Conservation (phyloP, 2,888 invertebrate genomes). For the Dexiosoma caninum region DNA sequence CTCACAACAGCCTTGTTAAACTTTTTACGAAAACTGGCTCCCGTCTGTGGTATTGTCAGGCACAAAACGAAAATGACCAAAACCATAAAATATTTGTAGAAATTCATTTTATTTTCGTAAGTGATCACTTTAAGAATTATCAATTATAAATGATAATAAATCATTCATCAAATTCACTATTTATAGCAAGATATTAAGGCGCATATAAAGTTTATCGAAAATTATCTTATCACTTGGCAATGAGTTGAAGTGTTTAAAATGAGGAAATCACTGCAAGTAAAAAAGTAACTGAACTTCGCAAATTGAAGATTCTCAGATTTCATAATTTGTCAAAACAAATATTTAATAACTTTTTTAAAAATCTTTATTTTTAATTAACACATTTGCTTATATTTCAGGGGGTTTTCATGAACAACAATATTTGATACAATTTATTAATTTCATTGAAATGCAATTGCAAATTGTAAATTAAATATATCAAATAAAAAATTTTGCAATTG, state of each 20-base stretch:
- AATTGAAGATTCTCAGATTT: slow-evolving; percentile 6
- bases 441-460: no score
- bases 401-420: no score
- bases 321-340: not conserved
- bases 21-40: slow-evolving; percentile 56
- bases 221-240: slow-evolving; percentile 35
- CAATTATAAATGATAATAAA: slow-evolving; percentile 28
- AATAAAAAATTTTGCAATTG: no score
- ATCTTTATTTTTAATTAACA: no score
- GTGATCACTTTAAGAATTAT: not conserved
- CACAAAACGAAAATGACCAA: slow-evolving; percentile 47
- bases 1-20: slow-evolving; percentile 58
- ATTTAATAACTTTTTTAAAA: not conserved
- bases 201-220: not conserved
- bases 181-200: slow-evolving; percentile 10
- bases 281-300: not conserved
- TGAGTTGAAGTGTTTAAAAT: slow-evolving; percentile 15
- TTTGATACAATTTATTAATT: no score
- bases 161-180: not conserved
- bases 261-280: not conserved
- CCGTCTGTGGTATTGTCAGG: slow-evolving; percentile 47
- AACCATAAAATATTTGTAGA: slow-evolving; percentile 56
- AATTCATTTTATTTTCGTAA: slow-evolving; percentile 47
- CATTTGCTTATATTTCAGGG: not conserved
- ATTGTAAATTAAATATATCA: no score